Evolutionary conservation across 1,140 invertebrate genomes (phyloP), one percentile per base, ranked within the genome.

Genomic region (Papilio polyxenes): DNA sequence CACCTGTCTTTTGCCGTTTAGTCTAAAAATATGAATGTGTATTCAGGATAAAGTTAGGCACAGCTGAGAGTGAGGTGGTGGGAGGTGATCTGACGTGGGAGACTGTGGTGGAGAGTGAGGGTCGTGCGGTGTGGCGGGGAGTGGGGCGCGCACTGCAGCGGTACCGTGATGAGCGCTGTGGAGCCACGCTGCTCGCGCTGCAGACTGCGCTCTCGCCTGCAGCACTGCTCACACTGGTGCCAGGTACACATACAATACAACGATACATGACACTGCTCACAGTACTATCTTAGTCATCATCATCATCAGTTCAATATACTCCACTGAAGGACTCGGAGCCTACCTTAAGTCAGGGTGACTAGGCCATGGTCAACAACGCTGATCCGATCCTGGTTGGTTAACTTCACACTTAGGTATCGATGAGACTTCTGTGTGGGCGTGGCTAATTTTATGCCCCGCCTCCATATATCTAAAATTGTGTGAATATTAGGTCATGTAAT

Each of bases 81-180:
- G 95, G 96, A 1, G 95, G 96, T 15, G 94, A 95, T 10, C 92
- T 98, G 62, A 96, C 96, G 11, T 99, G 99, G 95, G 97, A 98
- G 87, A 95, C 98, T 13, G 94, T 95, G 83, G 94, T 98, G 44
- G 98, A 99, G 93, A 98, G 96, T 48, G 97, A 97, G 89, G 92
- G 97, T 2, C 95, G 96, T 82, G 95, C 96, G 81, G 96, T 98
- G 8, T 97, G 97, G 88, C 95, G 97, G 48, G 94, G 96, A 10
- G 95, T 99, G 17, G 97, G 98, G 90, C 96, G 97, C 82, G 95
- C 97, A 6, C 91, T 99, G 83, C 96, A 97, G 87, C 92, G 95
- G 6, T 99, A 99, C 93, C 97, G 97, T 88, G 97, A 98, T 89
- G 98, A 99, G 92, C 97, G 97, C 89, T 96, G 96, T 90, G 98